Evolutionary conservation across 1,140 invertebrate species (phyloP).

Genomic region (Linepithema humile): DNA sequence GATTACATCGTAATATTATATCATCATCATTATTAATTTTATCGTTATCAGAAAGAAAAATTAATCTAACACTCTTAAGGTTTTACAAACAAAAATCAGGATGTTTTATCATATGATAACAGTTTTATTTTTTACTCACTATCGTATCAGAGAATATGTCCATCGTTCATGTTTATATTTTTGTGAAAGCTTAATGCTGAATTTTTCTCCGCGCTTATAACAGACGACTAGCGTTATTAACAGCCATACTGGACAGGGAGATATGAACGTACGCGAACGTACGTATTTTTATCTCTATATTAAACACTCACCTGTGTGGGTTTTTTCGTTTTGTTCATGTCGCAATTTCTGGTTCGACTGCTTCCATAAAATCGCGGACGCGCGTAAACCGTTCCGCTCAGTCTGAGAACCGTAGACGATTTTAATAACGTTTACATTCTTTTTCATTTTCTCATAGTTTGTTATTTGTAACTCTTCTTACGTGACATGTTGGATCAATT

Average conservation of each 20-base stretch:
- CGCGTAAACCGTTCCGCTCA: background rate
- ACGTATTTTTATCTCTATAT: constrained; percentile 1
- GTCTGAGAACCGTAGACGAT: background rate
- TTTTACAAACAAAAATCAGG: too few species aligned
- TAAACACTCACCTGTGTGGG: background rate
- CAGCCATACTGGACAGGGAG: background rate
- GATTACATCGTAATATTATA: background rate
- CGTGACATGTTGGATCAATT: background rate
- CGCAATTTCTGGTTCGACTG: background rate
- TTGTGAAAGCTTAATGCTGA: background rate
- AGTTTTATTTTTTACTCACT: too few species aligned
- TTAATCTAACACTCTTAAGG: too few species aligned
- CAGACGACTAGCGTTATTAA: constrained; percentile 30
- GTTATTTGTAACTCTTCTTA: background rate
- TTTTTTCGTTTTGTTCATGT: background rate
- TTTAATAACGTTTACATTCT: background rate
- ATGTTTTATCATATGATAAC: too few species aligned
- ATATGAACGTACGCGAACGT: background rate
- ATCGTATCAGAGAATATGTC: too few species aligned
- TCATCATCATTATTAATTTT: background rate
- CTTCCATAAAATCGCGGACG: background rate
- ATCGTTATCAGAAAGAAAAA: too few species aligned
- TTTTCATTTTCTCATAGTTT: background rate
- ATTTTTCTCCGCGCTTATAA: background rate
- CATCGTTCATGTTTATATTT: background rate